A percentile compares a stretch with the other conserved stretches of the same genome.
Evolutionary conservation across 2,888 invertebrate genomes (phyloP).

Genomic region (Noctua janthina): DNA sequence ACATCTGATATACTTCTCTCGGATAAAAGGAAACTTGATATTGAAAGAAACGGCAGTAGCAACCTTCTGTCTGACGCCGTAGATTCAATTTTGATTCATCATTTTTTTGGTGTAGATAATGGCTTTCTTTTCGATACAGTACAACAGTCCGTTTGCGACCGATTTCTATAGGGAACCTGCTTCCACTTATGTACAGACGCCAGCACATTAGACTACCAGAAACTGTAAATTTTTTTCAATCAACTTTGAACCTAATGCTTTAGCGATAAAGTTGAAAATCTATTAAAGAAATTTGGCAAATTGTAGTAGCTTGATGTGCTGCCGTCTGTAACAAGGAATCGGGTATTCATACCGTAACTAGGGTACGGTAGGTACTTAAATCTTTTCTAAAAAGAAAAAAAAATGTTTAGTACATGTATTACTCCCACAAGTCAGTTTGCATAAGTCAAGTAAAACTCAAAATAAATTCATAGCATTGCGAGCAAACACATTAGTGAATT

Average conservation of each 20-base stretch:
- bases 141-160: not conserved
- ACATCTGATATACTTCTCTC: not conserved
- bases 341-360: not conserved
- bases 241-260: too few species aligned
- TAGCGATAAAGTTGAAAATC: too few species aligned
- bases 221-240: too few species aligned
- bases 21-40: too few species aligned
- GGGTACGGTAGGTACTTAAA: not conserved
- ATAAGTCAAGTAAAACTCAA: conserved; percentile 4
- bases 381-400: not conserved
- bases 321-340: not conserved
- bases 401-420: not conserved
- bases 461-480: conserved; percentile 21
- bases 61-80: not conserved
- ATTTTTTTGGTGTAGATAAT: not conserved
- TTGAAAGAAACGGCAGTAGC: not conserved
- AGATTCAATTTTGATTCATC: not conserved
- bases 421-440: not conserved
- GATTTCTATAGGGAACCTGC: not conserved
- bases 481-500: conserved; percentile 73
- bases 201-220: too few species aligned
- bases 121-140: not conserved
- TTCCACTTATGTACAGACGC: not conserved
- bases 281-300: too few species aligned
- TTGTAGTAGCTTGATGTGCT: too few species aligned